Base-by-base conservation (phyloP, 2,113 vertebrate genomes). In the Todiramphus chloris region DNA sequence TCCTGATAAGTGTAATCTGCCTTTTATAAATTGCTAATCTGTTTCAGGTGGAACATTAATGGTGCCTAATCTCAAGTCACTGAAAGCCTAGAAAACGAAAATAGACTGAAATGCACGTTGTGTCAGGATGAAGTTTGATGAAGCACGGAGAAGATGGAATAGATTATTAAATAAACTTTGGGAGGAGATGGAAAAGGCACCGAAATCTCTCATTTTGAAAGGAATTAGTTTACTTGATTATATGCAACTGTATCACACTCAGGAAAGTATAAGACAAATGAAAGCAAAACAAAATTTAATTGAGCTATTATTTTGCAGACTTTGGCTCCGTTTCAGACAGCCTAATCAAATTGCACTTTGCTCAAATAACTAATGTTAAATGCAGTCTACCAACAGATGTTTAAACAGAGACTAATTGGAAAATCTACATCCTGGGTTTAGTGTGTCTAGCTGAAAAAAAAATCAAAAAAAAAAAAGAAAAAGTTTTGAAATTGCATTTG, bases 271-370 rank as follows among this genome's bases (percentile, higher is more conserved):
- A 97, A 98, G 96, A 98, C 97, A 98, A 98, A 98, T 98, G 97
- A 97, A 98, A 98, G 97, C 97, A 98, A 98, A 98, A 97, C 97
- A 98, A 97, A 96, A 97, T 98, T 98, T 98, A 98, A 98, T 98
- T 98, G 98, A 98, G 97, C 97, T 98, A 98, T 98, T 98, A 98
- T 98, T 98, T 98, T 98, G 97, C 98, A 98, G 97, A 97, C 97
- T 98, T 98, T 98, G 98, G 97, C 98, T 98, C 94, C 2, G 94
- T 98, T 98, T 98, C 98, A 98, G 97, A 97, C 97, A 98, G 95
- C 93, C 97, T 98, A 98, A 98, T 98, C 97, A 98, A 98, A 98
- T 97, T 98, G 97, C 55, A 63, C 97, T 97, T 97, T 97, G 97
- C 98, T 97, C 96, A 97, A 97, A 97, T 98, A 98, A 98, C 97